A percentile compares a stretch with the other conserved stretches of the same genome.
Conservation (phyloP, 2,888 invertebrate genomes). For the Pristionchus japonicus region DNA sequence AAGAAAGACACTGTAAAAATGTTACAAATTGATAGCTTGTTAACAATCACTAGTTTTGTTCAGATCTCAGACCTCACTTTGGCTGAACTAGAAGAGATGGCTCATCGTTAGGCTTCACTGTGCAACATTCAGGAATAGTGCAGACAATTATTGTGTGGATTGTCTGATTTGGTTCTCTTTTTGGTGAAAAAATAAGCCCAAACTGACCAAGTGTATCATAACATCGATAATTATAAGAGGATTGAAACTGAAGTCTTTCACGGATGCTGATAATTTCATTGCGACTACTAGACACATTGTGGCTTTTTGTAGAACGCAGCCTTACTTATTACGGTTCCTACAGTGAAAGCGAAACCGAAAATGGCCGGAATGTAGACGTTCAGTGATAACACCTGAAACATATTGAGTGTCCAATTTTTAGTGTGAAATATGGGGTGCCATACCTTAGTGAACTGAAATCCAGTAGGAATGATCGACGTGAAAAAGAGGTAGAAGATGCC, state of each 20-base stretch:
- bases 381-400: neutral
- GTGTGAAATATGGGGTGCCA: too few relatives aligned
- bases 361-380: constrained; percentile 12
- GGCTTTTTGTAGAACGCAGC: too few relatives aligned
- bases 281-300: neutral
- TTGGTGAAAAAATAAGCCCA: neutral
- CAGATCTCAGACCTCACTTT: neutral
- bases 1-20: neutral
- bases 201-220: neutral
- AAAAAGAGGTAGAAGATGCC: constrained; percentile 10
- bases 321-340: constrained; percentile 17
- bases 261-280: neutral
- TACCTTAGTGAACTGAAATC: constrained; percentile 32
- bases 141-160: neutral
- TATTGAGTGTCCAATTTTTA: too few relatives aligned
- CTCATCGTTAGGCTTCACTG: neutral
- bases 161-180: neutral
- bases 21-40: too few relatives aligned
- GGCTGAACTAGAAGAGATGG: neutral
- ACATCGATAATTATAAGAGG: neutral
- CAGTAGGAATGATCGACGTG: neutral
- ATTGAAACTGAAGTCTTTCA: neutral
- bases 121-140: neutral
- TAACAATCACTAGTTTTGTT: too few relatives aligned
- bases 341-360: neutral